These are phyloP conservation scores for Macrosteles quadrilineatus DNA, from an alignment of 1,140 invertebrate genomes.

Conservation along the genomic window DNA sequence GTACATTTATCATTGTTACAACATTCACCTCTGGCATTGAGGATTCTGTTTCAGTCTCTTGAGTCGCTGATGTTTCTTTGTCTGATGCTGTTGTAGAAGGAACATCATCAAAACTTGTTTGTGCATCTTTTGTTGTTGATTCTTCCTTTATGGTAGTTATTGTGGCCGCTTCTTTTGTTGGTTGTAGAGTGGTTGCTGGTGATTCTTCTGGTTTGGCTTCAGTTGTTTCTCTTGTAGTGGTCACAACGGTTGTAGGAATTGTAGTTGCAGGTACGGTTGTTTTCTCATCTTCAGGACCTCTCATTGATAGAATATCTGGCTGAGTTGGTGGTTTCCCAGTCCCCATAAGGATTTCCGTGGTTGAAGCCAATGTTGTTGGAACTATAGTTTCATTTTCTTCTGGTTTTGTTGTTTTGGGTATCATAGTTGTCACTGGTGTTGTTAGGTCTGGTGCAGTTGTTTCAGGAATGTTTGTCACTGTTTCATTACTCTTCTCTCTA, in stretches of 20 bases:
- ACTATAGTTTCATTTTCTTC: neutral
- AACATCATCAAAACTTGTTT: neutral
- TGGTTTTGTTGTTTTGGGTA: conserved; percentile 10
- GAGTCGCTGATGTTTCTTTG: conserved; percentile 7
- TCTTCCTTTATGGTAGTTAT: neutral
- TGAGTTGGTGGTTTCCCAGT: neutral
- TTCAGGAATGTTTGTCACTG: conserved; percentile 25
- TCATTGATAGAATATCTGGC: conserved; percentile 4
- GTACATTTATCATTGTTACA: neutral
- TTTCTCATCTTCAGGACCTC: conserved; percentile 10
- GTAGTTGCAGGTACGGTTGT: neutral
- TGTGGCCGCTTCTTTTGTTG: neutral
- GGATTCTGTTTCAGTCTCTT: conserved; percentile 2
- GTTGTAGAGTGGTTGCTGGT: neutral
- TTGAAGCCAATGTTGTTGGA: conserved; percentile 6
- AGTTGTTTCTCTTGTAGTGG: conserved; percentile 5
- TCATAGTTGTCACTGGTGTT: conserved; percentile 14
- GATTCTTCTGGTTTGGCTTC: neutral
- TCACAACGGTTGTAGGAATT: neutral
- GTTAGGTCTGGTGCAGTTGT: neutral
- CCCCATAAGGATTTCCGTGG: neutral
- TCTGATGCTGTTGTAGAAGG: neutral
- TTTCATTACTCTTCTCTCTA: conserved; percentile 14
- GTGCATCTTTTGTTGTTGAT: neutral
- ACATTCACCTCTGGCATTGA: neutral